These are phyloP conservation scores for Rousettus madagascariensis DNA, from an alignment of 2,797 vertebrate genomes.

Conservation along the genomic window DNA sequence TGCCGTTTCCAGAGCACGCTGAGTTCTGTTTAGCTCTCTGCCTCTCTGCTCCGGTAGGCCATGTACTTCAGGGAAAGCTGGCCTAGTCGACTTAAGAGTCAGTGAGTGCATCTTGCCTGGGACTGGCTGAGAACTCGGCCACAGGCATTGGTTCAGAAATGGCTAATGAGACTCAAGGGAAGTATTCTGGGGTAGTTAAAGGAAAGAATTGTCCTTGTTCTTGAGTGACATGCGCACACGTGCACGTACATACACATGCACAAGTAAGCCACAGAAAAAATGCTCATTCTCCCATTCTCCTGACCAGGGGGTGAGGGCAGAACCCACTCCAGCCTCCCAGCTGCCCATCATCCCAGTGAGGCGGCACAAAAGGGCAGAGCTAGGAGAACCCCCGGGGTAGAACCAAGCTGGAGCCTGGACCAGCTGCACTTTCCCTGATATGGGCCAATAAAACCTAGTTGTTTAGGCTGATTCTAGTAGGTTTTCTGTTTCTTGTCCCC, in stretches of 20 bases:
- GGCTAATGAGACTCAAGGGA: background rate
- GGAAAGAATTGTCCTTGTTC: background rate
- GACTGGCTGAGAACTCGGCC: background rate
- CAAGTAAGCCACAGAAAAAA: background rate
- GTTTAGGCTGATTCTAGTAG: background rate
- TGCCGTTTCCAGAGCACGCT: background rate
- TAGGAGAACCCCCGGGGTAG: background rate
- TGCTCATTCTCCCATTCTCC: background rate
- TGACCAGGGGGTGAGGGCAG: rapidly evolving
- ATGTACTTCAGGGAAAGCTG: background rate
- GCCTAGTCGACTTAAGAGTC: background rate
- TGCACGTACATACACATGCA: too few relatives aligned
- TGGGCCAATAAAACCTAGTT: background rate
- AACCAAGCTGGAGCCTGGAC: background rate
- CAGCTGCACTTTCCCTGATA: background rate
- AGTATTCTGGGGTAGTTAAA: background rate
- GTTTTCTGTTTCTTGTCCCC: background rate
- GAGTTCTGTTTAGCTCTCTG: background rate
- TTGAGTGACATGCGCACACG: background rate
- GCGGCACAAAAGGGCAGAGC: background rate
- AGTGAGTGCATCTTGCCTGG: background rate
- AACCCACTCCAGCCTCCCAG: background rate
- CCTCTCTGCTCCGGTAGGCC: rapidly evolving
- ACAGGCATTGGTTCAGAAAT: background rate
- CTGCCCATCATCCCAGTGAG: background rate